Conservation (phyloP, 1,140 invertebrate genomes). For the Coelopa frigida region DNA sequence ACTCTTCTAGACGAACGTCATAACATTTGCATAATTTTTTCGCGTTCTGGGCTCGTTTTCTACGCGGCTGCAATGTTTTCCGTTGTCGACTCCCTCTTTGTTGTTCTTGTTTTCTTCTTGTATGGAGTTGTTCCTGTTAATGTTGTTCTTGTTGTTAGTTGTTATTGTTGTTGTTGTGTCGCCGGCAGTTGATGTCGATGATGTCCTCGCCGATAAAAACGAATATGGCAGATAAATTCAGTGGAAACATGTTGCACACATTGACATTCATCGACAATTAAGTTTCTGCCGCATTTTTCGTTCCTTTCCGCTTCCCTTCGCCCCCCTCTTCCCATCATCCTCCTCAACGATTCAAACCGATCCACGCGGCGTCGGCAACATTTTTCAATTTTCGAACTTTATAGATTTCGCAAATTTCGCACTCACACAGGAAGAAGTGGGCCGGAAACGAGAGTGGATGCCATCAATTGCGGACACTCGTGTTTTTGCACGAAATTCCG, state of each 20-base stretch:
- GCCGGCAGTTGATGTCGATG: conserved; percentile 1
- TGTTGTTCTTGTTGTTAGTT: not conserved
- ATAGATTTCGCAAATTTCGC: too few species aligned
- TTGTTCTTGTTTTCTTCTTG: not conserved
- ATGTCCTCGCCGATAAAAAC: conserved; percentile 7
- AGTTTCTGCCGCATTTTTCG: conserved; percentile 5
- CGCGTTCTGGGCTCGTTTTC: conserved; percentile 3
- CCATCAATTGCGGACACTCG: too few species aligned
- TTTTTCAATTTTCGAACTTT: too few species aligned
- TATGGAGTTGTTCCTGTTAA: conserved; percentile 4
- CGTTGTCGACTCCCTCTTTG: not conserved
- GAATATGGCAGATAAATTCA: conserved; percentile 11
- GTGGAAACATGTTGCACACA: conserved; percentile 10
- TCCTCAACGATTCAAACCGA: too few species aligned
- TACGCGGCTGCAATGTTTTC: not conserved
- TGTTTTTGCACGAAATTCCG: too few species aligned
- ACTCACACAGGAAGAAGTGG: too few species aligned
- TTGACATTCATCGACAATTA: conserved; percentile 13
- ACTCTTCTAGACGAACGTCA: too few species aligned
- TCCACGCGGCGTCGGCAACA: too few species aligned
- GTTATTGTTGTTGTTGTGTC: not conserved
- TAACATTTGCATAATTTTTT: conserved; percentile 7
- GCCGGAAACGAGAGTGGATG: too few species aligned
- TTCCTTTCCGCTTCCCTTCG: not conserved
- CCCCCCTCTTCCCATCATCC: too few species aligned